Conservation (phyloP, 2,113 vertebrate species). For the Dicentrarchus labrax region DNA sequence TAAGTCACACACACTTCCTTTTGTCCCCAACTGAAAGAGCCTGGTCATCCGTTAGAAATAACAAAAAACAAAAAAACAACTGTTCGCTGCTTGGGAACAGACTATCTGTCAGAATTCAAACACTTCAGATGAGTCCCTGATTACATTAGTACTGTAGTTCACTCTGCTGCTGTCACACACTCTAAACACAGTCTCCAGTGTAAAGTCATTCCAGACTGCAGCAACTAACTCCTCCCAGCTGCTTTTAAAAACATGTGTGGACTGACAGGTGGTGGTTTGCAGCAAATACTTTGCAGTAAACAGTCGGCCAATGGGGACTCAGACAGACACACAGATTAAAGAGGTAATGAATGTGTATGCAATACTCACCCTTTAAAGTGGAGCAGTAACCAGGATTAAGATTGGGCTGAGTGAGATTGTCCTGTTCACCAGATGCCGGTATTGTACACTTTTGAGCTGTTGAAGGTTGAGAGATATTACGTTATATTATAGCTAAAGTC, state of each 20-base stretch:
- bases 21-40: not conserved
- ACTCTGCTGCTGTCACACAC: not conserved
- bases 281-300: not conserved
- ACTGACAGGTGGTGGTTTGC: not conserved
- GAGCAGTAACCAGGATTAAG: constrained; percentile 72
- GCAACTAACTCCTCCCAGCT: constrained; percentile 23
- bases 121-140: not conserved
- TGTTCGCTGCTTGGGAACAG: not conserved
- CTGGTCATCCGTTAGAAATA: not conserved
- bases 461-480: constrained; percentile 17
- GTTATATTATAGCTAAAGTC: constrained; percentile 3
- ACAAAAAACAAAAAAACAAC: not conserved
- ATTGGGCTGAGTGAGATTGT: constrained; percentile 41
- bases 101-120: not conserved
- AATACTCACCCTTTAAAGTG: constrained; percentile 81
- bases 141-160: not conserved
- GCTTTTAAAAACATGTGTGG: constrained; percentile 2
- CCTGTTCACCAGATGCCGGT: constrained; percentile 61
- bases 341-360: not conserved
- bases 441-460: constrained; percentile 82
- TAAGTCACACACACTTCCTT: not conserved
- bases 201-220: constrained; percentile 20
- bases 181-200: not conserved
- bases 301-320: not conserved
- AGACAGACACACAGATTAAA: not conserved